These are phyloP conservation scores for Enteromius mattozi DNA, from an alignment of 2,797 vertebrate species.

Conservation along the genomic window DNA sequence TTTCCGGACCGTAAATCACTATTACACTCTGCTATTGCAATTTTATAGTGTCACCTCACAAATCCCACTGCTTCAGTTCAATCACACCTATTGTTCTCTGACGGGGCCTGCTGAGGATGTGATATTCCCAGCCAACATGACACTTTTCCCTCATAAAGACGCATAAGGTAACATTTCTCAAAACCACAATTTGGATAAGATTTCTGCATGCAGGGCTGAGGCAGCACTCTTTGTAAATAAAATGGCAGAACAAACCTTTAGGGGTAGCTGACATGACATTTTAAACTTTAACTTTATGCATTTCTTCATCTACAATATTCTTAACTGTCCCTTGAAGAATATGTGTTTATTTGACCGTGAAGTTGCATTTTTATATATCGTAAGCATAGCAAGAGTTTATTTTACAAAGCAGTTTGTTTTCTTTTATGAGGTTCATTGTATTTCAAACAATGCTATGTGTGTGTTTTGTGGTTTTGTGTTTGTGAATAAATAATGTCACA, in stretches of 20 bases:
- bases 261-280: neutral
- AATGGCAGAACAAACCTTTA: neutral
- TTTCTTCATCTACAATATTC: neutral
- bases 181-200: slow-evolving; percentile 14
- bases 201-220: neutral
- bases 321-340: neutral
- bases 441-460: neutral
- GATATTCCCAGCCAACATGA: slow-evolving; percentile 30
- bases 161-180: neutral
- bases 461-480: neutral
- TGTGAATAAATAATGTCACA: neutral
- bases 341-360: neutral
- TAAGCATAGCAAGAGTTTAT: neutral
- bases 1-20: slow-evolving; percentile 40
- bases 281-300: neutral
- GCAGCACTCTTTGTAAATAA: slow-evolving; percentile 3
- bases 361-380: neutral
- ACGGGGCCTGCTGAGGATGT: slow-evolving; percentile 17
- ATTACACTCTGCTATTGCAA: slow-evolving; percentile 27
- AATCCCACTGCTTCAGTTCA: slow-evolving; percentile 18
- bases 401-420: neutral
- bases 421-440: neutral
- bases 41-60: slow-evolving; percentile 34
- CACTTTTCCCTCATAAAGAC: slow-evolving; percentile 34
- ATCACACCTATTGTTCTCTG: slow-evolving; percentile 30